These are phyloP conservation scores for Cavia aperea DNA, from an alignment of 2,113 vertebrate genomes.

Conservation along the genomic window DNA sequence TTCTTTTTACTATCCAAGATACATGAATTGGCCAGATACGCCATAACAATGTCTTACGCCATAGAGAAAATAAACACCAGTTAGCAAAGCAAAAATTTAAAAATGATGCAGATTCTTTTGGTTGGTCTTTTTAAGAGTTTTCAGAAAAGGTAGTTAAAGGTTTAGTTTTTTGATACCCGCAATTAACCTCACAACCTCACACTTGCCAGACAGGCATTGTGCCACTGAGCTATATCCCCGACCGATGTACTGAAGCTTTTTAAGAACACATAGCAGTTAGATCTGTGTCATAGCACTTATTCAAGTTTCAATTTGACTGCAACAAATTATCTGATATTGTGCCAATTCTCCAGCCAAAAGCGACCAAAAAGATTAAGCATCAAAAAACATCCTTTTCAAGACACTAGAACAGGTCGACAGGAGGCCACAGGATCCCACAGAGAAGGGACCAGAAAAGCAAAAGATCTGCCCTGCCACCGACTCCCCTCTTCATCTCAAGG, in stretches of 20 bases:
- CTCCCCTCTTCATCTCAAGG: background rate
- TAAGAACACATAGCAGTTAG: background rate
- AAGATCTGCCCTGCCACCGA: background rate
- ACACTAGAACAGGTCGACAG: background rate
- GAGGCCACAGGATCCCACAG: background rate
- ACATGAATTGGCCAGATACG: too few species aligned
- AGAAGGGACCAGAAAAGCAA: background rate
- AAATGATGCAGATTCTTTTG: background rate
- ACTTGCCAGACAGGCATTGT: too few species aligned
- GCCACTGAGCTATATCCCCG: too few species aligned
- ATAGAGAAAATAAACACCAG: background rate
- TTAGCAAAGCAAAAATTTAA: background rate
- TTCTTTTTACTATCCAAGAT: background rate
- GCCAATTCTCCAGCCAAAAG: background rate
- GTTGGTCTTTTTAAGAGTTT: background rate
- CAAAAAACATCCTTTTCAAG: background rate
- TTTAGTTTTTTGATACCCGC: too few species aligned
- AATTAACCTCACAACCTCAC: too few species aligned
- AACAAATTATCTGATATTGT: background rate
- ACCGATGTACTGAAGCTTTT: background rate
- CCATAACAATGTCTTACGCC: background rate
- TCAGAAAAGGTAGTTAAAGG: background rate
- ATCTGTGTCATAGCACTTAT: background rate
- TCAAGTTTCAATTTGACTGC: slow-evolving; percentile 1
- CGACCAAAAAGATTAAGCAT: background rate